Base-by-base conservation (phyloP, 2,113 vertebrate genomes). In the Phodopus roborovskii region DNA sequence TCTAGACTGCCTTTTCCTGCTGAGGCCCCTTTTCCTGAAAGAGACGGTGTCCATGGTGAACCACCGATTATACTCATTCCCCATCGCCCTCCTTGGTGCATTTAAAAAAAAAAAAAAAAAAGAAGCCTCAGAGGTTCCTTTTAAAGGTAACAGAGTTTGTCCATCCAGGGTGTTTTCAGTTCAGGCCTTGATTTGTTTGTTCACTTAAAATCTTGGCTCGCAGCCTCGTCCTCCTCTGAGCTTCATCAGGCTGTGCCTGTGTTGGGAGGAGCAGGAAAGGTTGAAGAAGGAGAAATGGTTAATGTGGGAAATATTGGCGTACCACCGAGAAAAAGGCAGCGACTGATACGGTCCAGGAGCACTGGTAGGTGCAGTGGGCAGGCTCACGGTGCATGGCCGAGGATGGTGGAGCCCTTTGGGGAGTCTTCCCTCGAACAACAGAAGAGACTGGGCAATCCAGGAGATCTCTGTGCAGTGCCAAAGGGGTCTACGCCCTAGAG, bases 131-230 rank as follows among this genome's bases (percentile, higher is more conserved):
- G 93, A 88, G 64, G 88, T 92, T 93, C 87, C 45, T 90, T 39
- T 26, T 58, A 71, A 95, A 95, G 86, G 81, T 96, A 73, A 84
- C 70, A 33, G 91, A 89, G 90, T 94, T 83, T 74, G 89, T 48
- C 79, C 74, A 66, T 95, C 24, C 50, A 92, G 92, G 78, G 66
- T 91, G 66, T 94, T 96, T 92, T 93, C 66, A 42, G 81, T 82
- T 88, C 86, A 94, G 93, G 75, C 71, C 77, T 74, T 88, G 48
- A 84, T 95, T 96, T 96, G 91, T 92, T 92, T 86, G 87, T 92
- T 90, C 81, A 36, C 87, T 86, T 91, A 77, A 94, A 89, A 75
- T 56, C 91, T 91, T 94, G 24, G 42, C 24, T 94, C 36, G 22
- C 88, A 77, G 94, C 85, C 95, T 56, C 92, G 39, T 36, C 75